These are phyloP conservation scores for Pseudochaenichthys georgianus DNA, from an alignment of 2,797 vertebrate species.

Conservation along the genomic window DNA sequence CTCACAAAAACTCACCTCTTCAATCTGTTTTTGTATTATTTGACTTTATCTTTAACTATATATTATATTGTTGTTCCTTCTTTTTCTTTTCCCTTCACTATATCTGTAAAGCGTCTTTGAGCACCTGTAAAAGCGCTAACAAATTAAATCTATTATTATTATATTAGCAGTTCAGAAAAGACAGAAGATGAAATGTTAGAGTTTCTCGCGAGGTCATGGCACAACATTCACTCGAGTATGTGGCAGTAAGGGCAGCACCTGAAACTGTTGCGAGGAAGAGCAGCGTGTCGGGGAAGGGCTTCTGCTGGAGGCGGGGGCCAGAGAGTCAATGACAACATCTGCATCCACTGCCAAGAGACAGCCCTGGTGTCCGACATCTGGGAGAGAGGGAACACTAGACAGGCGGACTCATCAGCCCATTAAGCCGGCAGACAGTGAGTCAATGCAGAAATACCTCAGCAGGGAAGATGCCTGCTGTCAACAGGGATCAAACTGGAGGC, in stretches of 20 bases:
- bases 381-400: conserved; percentile 22
- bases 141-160: no score
- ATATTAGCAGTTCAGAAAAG: background rate
- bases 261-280: conserved; percentile 39
- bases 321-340: conserved; percentile 48
- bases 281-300: conserved; percentile 31
- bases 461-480: conserved; percentile 17
- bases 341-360: conserved; percentile 37
- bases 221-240: conserved; percentile 15
- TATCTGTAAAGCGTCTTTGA: no score
- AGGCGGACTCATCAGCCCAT: background rate
- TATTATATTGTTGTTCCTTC: no score
- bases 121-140: no score
- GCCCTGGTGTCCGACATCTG: conserved; percentile 33
- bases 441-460: conserved; percentile 7
- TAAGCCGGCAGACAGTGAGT: conserved; percentile 9
- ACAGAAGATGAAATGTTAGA: background rate
- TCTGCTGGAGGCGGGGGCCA: conserved; percentile 36
- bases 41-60: no score
- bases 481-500: conserved; percentile 19
- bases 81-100: no score
- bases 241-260: conserved; percentile 49
- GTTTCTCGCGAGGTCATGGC: conserved; percentile 22
- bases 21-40: no score
- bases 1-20: no score